phyloP scores from a whole-genome alignment of 2,797 vertebrate species.

The Thunnus albacares region DNA sequence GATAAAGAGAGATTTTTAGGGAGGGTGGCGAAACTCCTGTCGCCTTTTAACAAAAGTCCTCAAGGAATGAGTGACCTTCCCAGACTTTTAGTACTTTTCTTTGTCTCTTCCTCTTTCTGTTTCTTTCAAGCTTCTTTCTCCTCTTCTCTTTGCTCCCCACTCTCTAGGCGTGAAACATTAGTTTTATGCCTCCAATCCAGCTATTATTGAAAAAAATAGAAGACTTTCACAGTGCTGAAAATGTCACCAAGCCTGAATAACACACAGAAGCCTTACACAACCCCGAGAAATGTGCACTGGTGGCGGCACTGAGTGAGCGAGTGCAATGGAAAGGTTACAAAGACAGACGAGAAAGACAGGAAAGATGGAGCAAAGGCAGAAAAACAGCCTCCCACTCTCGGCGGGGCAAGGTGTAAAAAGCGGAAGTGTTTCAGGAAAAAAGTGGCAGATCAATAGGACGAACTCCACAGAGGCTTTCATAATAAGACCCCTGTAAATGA shows the following conservation, averaged over 20 bases:
- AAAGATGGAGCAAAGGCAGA: constrained; percentile 48
- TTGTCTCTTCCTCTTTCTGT: constrained; percentile 20
- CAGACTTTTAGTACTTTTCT: constrained; percentile 43
- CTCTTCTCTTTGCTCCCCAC: constrained; percentile 37
- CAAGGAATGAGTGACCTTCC: constrained; percentile 65
- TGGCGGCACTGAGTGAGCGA: constrained; percentile 43
- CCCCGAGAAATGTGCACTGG: constrained; percentile 53
- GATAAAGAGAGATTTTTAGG: constrained; percentile 34
- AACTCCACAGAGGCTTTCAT: constrained; percentile 61
- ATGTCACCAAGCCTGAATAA: constrained; percentile 76
- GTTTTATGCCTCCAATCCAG: constrained; percentile 70
- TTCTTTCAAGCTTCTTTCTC: constrained; percentile 49
- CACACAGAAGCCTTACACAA: constrained; percentile 55
- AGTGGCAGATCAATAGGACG: constrained; percentile 61
- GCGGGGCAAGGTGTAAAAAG: constrained; percentile 67
- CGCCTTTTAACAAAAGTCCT: constrained; percentile 61
- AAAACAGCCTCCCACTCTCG: constrained; percentile 47
- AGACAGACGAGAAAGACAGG: constrained; percentile 30
- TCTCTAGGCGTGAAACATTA: constrained; percentile 67
- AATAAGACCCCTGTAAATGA: constrained; percentile 43
- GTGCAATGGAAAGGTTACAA: constrained; percentile 71
- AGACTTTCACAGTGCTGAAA: constrained; percentile 69
- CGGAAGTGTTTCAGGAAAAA: constrained; percentile 52
- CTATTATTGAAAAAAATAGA: constrained; percentile 65
- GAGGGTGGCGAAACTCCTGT: constrained; percentile 6